Evolutionary conservation across 1,140 invertebrate species (phyloP), one percentile per base, ranked within the genome.

Genomic region (Ceratoteleas bidentatus): DNA sequence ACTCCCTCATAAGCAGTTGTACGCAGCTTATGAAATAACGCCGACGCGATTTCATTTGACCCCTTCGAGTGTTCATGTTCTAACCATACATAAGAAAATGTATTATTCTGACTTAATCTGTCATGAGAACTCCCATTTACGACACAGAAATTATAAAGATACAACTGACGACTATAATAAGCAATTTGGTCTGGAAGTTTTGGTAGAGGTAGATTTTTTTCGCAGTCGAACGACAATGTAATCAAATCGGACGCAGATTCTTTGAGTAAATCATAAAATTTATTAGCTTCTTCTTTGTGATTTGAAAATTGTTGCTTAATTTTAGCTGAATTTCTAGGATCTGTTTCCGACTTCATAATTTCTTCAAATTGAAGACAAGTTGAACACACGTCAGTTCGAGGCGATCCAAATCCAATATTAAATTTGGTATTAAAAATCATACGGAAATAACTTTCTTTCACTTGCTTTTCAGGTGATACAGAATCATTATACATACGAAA

Each of bases 321-420:
- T 43, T 43, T 13, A 8, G 38, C 11, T 54, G 24, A 43, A 7
- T n/a, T 45, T 4, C 43, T 7, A 6, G 11, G 10, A 14, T 33
- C 32, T 16, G 5, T 38, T 32, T 7, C 34, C 0, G 5, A 24
- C 13, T 40, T 54, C 24, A 45, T 54, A 9, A 32, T 11, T 54
- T 66, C 62, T 24, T 53, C 4, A 6, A 66, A 14, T 5, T 8
- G 15, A 13, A 66, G 34, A 50, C 62, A 66, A 3, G 62, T 66
- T 7, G 62, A 66, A 16, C 50, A 66, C 40, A 45, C 50, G 14
- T 66, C 50, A 5, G 62, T 43, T 0, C 50, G 50, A n/a, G 62
- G 50, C 0, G 49, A 66, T 6, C 62, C 62, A 13, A 66, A 66
- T 6, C 62, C 62, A 7, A 54, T 66, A 33, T 66, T 66, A 33